Evolutionary conservation across 2,888 invertebrate genomes (phyloP), one percentile per base, ranked within the genome.

Genomic region (Himalopsyche tibetana): DNA sequence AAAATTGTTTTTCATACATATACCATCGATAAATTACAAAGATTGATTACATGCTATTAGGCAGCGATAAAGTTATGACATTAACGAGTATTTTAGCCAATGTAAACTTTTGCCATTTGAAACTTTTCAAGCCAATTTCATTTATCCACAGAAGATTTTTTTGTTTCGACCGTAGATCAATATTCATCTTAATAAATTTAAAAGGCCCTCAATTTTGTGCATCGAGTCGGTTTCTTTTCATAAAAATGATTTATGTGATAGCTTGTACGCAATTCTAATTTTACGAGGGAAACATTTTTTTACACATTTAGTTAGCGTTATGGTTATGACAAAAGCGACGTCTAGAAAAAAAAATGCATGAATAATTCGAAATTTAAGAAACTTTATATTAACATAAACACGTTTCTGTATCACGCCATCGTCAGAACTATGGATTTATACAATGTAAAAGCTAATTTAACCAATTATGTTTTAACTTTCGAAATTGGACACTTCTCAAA

Each of bases 61-160:
- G 28, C 9, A 63, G 11, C 19, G 63, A 63, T 63, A 63, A 63
- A 63, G 63, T 19, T 63, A 63, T 63, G 63, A 63, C 63, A 63
- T 63, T 63, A 63, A 28, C 63, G 63, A 19, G 19, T 63, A 28
- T 28, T 63, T 63, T 63, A 19, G 63, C 19, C 63, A 19, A 63
- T n/a, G 19, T 9, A 63, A 63, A 63, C 63, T 63, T 63, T 63
- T 19, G 63, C 63, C 63, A 19, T 63, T 63, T 28, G 5, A 28
- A 63, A 63, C 63, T 63, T 63, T 28, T 63, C 6, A 63, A 63
- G 51, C 15, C 2, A 63, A 63, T 28, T 19, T 63, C 63, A 63
- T 28, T 63, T 63, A 63, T 28, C 28, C 56, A 3, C 9, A 19
- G 11, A 6, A 63, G 63, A 19, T 63, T 63, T 55, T 28, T 63